Evolutionary conservation across 2,113 vertebrate genomes (phyloP).

Genomic region (Bambusicola thoracicus): DNA sequence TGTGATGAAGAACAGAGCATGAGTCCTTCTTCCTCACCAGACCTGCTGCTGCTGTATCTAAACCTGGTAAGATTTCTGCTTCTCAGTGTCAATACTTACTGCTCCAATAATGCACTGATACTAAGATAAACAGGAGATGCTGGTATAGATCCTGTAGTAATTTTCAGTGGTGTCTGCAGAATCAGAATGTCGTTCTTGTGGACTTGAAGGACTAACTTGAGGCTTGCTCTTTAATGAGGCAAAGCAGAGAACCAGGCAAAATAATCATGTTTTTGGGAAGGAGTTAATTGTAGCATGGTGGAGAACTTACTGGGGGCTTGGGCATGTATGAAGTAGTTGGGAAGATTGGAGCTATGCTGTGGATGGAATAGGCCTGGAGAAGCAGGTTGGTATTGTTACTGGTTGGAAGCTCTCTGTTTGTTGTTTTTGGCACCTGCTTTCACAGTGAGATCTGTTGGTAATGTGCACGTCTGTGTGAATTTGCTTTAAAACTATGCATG

Average conservation of each 20-base stretch:
- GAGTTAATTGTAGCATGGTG: neutral
- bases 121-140: neutral
- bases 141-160: neutral
- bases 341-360: neutral
- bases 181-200: neutral
- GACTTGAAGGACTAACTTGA: neutral
- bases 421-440: neutral
- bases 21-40: neutral
- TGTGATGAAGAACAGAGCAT: neutral
- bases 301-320: neutral
- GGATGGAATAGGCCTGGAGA: neutral
- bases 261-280: neutral
- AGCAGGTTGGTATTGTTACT: neutral
- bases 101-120: neutral
- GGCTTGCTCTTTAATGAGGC: neutral
- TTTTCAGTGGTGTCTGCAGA: conserved; percentile 17
- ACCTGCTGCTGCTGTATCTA: neutral
- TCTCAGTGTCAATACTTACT: neutral
- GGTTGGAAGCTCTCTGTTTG: neutral
- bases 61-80: neutral
- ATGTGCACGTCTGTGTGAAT: neutral
- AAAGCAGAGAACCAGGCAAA: neutral
- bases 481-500: neutral
- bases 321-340: neutral
- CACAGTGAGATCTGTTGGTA: neutral